phyloP scores from a whole-genome alignment of 2,113 vertebrate species.

The Albula goreensis region DNA sequence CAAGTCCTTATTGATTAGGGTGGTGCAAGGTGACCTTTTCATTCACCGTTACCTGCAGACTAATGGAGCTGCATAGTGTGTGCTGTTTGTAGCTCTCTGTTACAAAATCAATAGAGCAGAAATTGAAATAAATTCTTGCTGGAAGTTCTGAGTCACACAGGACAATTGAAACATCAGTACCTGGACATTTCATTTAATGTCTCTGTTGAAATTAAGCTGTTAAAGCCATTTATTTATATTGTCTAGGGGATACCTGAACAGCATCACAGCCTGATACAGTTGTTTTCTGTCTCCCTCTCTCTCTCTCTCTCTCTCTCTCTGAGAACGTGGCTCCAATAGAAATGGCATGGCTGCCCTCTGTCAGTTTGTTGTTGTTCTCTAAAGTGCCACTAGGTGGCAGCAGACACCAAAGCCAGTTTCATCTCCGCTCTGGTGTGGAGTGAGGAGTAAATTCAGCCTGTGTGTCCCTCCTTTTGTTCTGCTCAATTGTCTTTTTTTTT shows the following conservation, averaged over 20 bases:
- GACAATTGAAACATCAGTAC: conserved; percentile 45
- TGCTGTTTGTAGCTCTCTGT: conserved; percentile 21
- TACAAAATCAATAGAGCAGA: conserved; percentile 56
- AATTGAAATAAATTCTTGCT: conserved; percentile 48
- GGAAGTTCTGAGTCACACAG: conserved; percentile 21
- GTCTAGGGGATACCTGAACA: conserved; percentile 35
- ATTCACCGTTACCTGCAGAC: not conserved
- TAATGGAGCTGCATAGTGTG: not conserved
- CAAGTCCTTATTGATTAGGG: not conserved
- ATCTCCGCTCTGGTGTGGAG: not conserved
- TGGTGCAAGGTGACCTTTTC: not conserved
- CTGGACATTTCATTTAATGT: conserved; percentile 20
- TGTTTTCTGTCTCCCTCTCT: conserved; percentile 32
- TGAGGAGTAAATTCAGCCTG: not conserved
- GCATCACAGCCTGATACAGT: conserved; percentile 48
- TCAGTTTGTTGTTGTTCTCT: not conserved
- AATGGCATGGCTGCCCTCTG: conserved; percentile 39
- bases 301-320: too few species aligned
- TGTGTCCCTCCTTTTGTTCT: not conserved
- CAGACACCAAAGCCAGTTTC: conserved; percentile 5
- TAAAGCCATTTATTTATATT: conserved; percentile 47
- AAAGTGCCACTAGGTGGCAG: conserved; percentile 58
- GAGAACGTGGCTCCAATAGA: too few species aligned
- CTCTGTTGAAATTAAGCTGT: conserved; percentile 46
- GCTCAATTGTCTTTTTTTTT: not conserved